Base-by-base conservation (phyloP, 2,113 vertebrate genomes). In the Amphiprion percula region DNA sequence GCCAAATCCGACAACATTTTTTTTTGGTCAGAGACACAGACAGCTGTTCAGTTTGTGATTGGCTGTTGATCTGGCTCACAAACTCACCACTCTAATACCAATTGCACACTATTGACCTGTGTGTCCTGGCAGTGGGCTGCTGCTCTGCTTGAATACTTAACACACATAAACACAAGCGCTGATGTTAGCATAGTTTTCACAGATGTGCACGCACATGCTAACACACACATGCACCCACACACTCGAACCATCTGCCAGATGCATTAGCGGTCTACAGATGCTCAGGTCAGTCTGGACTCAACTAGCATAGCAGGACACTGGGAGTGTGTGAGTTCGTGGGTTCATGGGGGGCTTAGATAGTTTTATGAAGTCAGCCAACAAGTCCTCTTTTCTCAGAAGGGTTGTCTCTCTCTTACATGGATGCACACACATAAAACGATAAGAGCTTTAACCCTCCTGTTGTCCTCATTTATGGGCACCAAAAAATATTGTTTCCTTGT, bases 171-270 rank as follows among this genome's bases (percentile, higher is more conserved):
- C 69, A 82, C 82, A 77, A 79, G 79, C 58, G 77, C 0, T 39
- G 54, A 60, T 46, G 53, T 62, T 68, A 54, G 66, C 46, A 77
- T n/a, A 54, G 74, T 65, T 83, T 83, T 80, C 54, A 79, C 76
- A 86, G 41, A 80, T 81, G 74, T 52, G 4, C n/a, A 53, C 52
- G 47, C 24, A 44, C 60, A 62, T 21, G 24, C 46, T 46, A 28
- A 56, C 68, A 54, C 62, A 69, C 70, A 66, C 21, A 47, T 44
- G 54, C 53, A 41, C 60, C 64, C 60, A 63, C 24, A 52, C 33
- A 62, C 8, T 10, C 53, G 1, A 81, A 53, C 83, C 89, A 92
- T 92, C 93, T 94, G 93, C 77, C 74, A 81, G 69, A 85, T 75
- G 67, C 87, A 92, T 94, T 86, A 90, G 81, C 44, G 0, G 23